Conservation (phyloP, 2,888 invertebrate genomes). For the Heliconius sara region DNA sequence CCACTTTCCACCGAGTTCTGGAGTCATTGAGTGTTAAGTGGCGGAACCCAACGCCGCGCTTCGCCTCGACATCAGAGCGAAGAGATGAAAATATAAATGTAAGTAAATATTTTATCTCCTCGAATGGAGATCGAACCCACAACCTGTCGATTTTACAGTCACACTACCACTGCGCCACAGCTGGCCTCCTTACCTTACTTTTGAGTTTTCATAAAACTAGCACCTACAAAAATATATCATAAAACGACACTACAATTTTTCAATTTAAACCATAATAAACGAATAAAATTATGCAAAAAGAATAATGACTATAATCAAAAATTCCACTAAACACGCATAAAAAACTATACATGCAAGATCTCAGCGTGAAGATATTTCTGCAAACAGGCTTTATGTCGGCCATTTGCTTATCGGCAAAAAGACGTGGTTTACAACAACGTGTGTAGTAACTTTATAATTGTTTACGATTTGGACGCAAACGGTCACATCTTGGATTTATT, state of each 20-base stretch:
- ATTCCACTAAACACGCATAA: background rate
- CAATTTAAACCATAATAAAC: background rate
- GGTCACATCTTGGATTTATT: conserved; percentile 28
- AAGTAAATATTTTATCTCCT: too few species aligned
- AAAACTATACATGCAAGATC: conserved; percentile 4
- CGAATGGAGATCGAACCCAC: too few species aligned
- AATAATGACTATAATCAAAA: conserved; percentile 1
- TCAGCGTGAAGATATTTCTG: conserved; percentile 3
- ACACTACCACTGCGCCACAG: too few species aligned
- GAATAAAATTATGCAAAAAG: background rate
- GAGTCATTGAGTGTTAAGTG: too few species aligned
- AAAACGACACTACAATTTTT: background rate
- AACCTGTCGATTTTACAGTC: too few species aligned
- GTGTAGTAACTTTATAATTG: conserved; percentile 40
- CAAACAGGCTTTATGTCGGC: conserved; percentile 31
- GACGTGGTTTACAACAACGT: conserved; percentile 31
- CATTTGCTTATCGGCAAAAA: conserved; percentile 42
- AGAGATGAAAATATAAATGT: too few species aligned
- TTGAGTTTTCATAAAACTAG: too few species aligned
- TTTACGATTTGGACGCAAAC: conserved; percentile 29
- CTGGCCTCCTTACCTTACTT: too few species aligned
- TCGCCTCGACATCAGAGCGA: too few species aligned
- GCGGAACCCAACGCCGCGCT: too few species aligned
- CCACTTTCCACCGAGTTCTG: too few species aligned
- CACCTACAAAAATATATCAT: background rate